Evolutionary conservation across 2,113 vertebrate genomes (phyloP).

Genomic region (Nibea albiflora): DNA sequence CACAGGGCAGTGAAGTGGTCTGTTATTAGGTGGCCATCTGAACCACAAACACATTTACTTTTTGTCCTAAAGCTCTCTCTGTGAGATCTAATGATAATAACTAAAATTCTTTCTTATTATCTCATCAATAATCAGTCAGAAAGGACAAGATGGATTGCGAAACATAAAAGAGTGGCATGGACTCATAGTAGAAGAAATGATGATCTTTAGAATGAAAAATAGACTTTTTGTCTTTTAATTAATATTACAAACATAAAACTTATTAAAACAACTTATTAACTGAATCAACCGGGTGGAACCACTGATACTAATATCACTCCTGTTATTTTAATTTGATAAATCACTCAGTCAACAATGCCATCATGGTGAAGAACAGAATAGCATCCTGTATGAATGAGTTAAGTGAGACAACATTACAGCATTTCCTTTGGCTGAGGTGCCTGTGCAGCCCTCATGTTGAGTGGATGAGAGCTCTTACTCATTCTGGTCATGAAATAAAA

Average conservation of each 20-base stretch:
- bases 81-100: not conserved
- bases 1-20: not conserved
- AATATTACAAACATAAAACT: not conserved
- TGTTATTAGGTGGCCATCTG: not conserved
- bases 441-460: slow-evolving; percentile 5
- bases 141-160: not conserved
- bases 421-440: not conserved
- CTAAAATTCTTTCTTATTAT: not conserved
- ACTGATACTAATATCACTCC: not conserved
- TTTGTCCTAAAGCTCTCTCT: too few relatives aligned
- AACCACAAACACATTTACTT: not conserved
- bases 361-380: slow-evolving; percentile 3
- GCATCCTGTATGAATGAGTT: slow-evolving; percentile 6
- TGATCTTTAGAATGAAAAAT: slow-evolving; percentile 4
- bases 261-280: slow-evolving; percentile 10
- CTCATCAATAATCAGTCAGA: not conserved
- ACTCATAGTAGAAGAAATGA: too few relatives aligned
- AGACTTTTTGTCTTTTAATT: not conserved
- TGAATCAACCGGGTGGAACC: not conserved
- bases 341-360: slow-evolving; percentile 24
- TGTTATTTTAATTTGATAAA: slow-evolving; percentile 38
- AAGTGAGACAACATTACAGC: slow-evolving; percentile 4
- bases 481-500: slow-evolving; percentile 27
- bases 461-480: slow-evolving; percentile 24
- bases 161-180: not conserved